Base-by-base conservation (phyloP, 1,140 invertebrate genomes). In the Cepaea nemoralis region DNA sequence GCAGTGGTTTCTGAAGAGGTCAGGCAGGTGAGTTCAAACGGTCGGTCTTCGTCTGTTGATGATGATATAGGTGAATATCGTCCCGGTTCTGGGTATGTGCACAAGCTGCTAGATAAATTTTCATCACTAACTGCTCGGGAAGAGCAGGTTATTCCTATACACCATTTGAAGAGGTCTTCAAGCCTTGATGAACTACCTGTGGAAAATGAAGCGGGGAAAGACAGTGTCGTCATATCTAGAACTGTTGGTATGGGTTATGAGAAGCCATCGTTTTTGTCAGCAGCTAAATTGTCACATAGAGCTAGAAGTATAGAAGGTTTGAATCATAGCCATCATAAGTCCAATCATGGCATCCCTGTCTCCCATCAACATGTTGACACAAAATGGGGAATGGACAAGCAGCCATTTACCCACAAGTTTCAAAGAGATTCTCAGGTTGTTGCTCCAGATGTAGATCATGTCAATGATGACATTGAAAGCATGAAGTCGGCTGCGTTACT, bases 81-180 rank as follows among this genome's bases (percentile, higher is more conserved):
- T 24, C 88, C 89, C 35, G 87, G 87, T 33, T 88, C 87, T 27
- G 90, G 90, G 24, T 90, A 90, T 87, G 90, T 91, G 37, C 85
- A 88, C 77, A 90, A 89, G 82, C 82, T 90, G 27, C 78, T 87
- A 50, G 85, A 85, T 71, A 89, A 88, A 82, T 91, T 90, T 83
- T 75, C 86, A 55, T 83, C 85, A 35, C 79, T 89, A 55, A 81
- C 80, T 48, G 71, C 86, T 67, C 83, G 82, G 71, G 85, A 85
- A n/a, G 80, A 83, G 24, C 42, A 45, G 42, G 19, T 19, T 8
- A 39, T 77, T 55, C 37, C 33, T 8, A 69, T 77, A 27, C 66
- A 69, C 24, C 83, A 82, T 59, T 73, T 85, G 55, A 87, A 86
- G 82, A 79, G 86, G 22, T 85, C 86, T 48, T 86, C 86, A 45